Conservation (phyloP, 35 echinoderm and acorn worm species). For the Ptychodera flava region DNA sequence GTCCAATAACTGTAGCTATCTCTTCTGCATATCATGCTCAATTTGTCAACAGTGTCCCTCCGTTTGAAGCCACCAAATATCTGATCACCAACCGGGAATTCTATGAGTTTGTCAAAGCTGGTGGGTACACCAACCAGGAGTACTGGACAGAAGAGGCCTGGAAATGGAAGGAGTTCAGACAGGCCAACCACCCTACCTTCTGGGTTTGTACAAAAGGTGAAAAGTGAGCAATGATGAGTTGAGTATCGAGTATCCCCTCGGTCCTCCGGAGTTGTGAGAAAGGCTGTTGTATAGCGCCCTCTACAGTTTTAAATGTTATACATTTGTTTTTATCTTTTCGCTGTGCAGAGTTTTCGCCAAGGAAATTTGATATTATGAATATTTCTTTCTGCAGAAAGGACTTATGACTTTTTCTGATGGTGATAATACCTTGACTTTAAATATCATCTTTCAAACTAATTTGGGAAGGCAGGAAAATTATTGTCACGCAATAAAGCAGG, state of each 20-base stretch:
- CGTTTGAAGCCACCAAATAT: conserved; percentile 76
- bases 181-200: conserved; percentile 68
- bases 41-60: conserved; percentile 59
- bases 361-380: too few relatives aligned
- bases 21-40: too few relatives aligned
- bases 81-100: conserved; percentile 83
- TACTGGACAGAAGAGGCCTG: conserved; percentile 81
- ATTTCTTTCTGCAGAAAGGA: background rate
- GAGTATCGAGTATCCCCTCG: too few relatives aligned
- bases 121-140: conserved; percentile 54
- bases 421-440: background rate
- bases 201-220: conserved; percentile 87
- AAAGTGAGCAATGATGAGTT: too few relatives aligned
- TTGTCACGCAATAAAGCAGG: too few relatives aligned
- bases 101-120: conserved; percentile 64
- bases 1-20: too few relatives aligned
- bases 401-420: background rate
- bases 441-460: background rate
- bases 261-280: too few relatives aligned
- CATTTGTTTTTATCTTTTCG: too few relatives aligned
- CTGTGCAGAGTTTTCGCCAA: too few relatives aligned
- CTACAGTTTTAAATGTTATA: too few relatives aligned
- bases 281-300: too few relatives aligned
- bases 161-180: conserved; percentile 66
- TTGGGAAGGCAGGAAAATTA: too few relatives aligned